Base-by-base conservation (phyloP, 2,888 invertebrate species). In the Apamea monoglypha region DNA sequence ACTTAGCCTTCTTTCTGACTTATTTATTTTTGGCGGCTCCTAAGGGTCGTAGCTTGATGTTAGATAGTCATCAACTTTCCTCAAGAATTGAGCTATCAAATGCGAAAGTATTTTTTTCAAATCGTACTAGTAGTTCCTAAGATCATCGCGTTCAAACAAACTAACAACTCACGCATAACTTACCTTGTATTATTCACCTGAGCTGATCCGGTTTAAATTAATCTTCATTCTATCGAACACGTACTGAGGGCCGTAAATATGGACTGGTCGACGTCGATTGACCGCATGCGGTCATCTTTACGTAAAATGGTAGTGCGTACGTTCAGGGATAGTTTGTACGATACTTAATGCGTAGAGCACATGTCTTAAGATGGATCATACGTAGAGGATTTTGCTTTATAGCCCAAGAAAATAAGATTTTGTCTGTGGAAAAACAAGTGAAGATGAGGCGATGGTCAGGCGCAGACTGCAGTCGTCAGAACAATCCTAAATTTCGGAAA, bases 401-500 rank as follows among this genome's bases (percentile, higher is more conserved):
- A 67, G 10, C 40, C n/a, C n/a, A 67, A 44, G n/a, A 67, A 56
- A n/a, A n/a, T n/a, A 16, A 44, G 5, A 18, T 44, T 40, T 10
- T 67, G 18, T 40, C 40, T 10, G 10, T 7, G 10, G 40, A 40
- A 63, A 61, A n/a, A n/a, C n/a, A 14, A 14, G 59, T 59, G n/a
- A n/a, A n/a, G n/a, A 59, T 29, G 14, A 14, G 4, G 32, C 8
- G 5, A 40, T 4, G 12, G 36, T 67, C n/a, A n/a, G 44, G 8
- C 36, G 14, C 32, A 76, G 61, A 12, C 40, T 32, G 40, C 74
- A 64, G 64, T 66, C 6, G 10, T n/a, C n/a, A 66, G 25, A 76
- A 53, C 36, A 50, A 29, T n/a, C 25, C n/a, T 25, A 29, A 63
- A 50, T 47, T n/a, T 12, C 32, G 0, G 6, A 47, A 36, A 67